Evolutionary conservation across 2,113 vertebrate species (phyloP), one percentile per base, ranked within the genome.

Genomic region (Arvicanthis niloticus): DNA sequence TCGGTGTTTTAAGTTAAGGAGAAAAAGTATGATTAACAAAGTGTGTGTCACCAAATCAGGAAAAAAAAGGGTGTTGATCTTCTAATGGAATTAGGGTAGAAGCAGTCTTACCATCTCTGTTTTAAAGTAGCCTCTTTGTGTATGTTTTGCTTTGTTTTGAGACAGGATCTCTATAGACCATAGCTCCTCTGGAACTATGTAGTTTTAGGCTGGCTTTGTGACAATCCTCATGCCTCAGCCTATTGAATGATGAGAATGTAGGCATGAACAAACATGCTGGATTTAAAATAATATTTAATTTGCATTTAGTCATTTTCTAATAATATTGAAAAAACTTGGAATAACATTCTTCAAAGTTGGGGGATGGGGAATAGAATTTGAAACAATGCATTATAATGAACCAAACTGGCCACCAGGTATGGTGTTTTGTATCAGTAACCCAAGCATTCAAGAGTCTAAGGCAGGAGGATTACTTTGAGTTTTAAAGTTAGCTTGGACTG

Each of bases 291-390:
- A 68, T 42, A 6, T 9, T 88, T 70, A 82, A 84, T 42, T 16
- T 67, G 77, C 51, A 88, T 84, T 77, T 89, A 84, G 34, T 67
- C 22, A 88, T n/a, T 60, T 93, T 91, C 9, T 53, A 87, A 94
- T 16, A 82, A 58, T 70, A 42, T 73, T 87, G 94, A 22, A 82
- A 91, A 93, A 93, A 53, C 65, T 94, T 97, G n/a, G 67, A 19
- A 19, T 85, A 67, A 76, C 94, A 91, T 91, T 21, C 67, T 96
- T 15, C 42, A 89, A 82, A 84, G 87, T 82, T 72, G 5, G 34
- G 31, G 65, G 13, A 1, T 13, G 65, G 24, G 7, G 82, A 67
- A 90, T 95, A 86, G 42, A 40, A 94, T 93, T 95, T 91, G 34
- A 96, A 89, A 16, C 78, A 31, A 88, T 90, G 91, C 10, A 96